Evolutionary conservation across 2,113 vertebrate species (phyloP).

Genomic region (Dissostichus mawsoni): DNA sequence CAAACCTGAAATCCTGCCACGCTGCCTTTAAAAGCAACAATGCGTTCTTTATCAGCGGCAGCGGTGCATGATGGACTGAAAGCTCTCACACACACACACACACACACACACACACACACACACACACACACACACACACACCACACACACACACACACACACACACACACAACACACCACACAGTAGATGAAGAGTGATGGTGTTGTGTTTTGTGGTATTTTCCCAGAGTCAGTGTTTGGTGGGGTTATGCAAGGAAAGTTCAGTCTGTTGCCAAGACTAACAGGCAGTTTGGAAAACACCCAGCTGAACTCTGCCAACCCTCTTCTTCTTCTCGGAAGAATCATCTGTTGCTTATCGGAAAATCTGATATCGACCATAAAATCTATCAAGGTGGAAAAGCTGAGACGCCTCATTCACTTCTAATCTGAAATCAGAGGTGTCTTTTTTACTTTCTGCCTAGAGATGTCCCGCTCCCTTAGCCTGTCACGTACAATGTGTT

Average conservation of each 20-base stretch:
- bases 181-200: neutral
- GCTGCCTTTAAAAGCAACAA: slow-evolving; percentile 6
- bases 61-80: neutral
- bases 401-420: too few relatives aligned
- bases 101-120: neutral
- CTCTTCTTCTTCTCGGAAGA: neutral
- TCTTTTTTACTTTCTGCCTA: too few relatives aligned
- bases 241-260: slow-evolving; percentile 44
- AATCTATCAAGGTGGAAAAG: too few relatives aligned
- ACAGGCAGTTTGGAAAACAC: slow-evolving; percentile 53
- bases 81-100: neutral
- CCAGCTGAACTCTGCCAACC: slow-evolving; percentile 37
- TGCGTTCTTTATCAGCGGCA: neutral
- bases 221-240: slow-evolving; percentile 39
- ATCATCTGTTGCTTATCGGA: neutral
- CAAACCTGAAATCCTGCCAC: neutral
- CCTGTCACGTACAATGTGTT: too few relatives aligned
- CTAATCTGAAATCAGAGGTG: too few relatives aligned
- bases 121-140: too few relatives aligned
- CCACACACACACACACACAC: too few relatives aligned
- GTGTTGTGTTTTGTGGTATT: slow-evolving; percentile 12
- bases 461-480: too few relatives aligned
- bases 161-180: neutral
- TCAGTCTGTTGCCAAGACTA: slow-evolving; percentile 46
- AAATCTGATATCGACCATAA: too few relatives aligned